These are phyloP conservation scores for Tachysurus fulvidraco DNA, from an alignment of 2,113 vertebrate species.

Conservation along the genomic window DNA sequence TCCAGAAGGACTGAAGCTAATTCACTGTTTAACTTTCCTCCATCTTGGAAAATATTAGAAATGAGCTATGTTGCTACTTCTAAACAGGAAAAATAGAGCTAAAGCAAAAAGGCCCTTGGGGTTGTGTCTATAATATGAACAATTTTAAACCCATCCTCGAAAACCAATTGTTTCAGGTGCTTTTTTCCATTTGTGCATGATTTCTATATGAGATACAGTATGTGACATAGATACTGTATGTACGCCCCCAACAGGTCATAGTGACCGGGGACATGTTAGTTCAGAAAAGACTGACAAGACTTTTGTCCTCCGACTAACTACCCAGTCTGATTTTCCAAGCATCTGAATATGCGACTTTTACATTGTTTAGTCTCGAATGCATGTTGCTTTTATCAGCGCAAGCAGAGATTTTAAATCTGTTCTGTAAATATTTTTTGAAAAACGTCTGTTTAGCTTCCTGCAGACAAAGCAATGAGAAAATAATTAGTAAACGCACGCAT, in stretches of 20 bases:
- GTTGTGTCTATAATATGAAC: background rate
- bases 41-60: background rate
- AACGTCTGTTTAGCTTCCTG: too few relatives aligned
- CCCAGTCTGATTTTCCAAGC: too few relatives aligned
- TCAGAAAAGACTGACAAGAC: background rate
- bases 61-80: background rate
- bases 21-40: background rate
- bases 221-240: background rate
- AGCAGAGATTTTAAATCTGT: too few relatives aligned
- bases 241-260: background rate
- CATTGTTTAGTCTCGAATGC: too few relatives aligned
- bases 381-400: too few relatives aligned
- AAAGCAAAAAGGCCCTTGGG: background rate
- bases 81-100: background rate
- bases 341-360: too few relatives aligned
- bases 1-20: background rate
- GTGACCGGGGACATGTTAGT: background rate
- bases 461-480: too few relatives aligned
- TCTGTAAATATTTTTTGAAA: too few relatives aligned
- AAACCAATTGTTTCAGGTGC: background rate
- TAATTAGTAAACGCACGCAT: too few relatives aligned
- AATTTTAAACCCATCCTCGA: background rate
- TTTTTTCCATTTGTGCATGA: background rate
- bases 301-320: too few relatives aligned
- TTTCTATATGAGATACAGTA: background rate